A percentile compares a stretch with the other conserved stretches of the same genome.
Evolutionary conservation across 2,113 vertebrate genomes (phyloP).

Genomic region (Athene cunicularia): DNA sequence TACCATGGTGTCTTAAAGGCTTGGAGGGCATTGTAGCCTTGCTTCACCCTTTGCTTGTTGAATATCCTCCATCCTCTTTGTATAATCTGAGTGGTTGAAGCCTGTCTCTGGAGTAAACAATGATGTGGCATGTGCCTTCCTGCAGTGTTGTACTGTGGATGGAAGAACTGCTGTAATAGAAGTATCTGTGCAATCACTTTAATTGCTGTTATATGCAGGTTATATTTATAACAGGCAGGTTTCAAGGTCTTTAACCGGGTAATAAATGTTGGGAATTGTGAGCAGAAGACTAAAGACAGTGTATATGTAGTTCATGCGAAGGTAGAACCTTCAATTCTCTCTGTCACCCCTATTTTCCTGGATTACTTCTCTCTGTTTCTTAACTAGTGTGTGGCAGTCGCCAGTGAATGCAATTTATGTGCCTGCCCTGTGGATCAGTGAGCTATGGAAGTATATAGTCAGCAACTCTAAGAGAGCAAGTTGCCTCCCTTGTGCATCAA

Average conservation of each 20-base stretch:
- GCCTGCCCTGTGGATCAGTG: not conserved
- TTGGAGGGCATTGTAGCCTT: not conserved
- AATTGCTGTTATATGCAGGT: not conserved
- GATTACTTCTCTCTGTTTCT: not conserved
- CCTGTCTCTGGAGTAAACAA: not conserved
- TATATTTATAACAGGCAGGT: not conserved
- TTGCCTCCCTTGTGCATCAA: not conserved
- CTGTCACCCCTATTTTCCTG: not conserved
- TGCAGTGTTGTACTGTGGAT: not conserved
- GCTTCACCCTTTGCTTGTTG: not conserved
- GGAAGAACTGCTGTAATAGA: not conserved
- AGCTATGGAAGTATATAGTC: not conserved
- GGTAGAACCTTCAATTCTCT: not conserved
- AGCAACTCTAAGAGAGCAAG: not conserved
- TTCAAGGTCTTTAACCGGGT: not conserved
- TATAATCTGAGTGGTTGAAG: not conserved
- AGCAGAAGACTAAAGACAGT: not conserved
- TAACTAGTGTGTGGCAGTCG: not conserved
- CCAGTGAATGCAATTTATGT: not conserved
- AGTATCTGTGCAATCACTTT: not conserved
- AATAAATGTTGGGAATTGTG: not conserved
- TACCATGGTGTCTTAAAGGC: not conserved
- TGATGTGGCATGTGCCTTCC: not conserved
- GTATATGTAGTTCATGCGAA: not conserved
- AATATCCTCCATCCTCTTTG: not conserved